Evolutionary conservation across 2,113 vertebrate genomes (phyloP), one percentile per base, ranked within the genome.

Genomic region (Perca flavescens): DNA sequence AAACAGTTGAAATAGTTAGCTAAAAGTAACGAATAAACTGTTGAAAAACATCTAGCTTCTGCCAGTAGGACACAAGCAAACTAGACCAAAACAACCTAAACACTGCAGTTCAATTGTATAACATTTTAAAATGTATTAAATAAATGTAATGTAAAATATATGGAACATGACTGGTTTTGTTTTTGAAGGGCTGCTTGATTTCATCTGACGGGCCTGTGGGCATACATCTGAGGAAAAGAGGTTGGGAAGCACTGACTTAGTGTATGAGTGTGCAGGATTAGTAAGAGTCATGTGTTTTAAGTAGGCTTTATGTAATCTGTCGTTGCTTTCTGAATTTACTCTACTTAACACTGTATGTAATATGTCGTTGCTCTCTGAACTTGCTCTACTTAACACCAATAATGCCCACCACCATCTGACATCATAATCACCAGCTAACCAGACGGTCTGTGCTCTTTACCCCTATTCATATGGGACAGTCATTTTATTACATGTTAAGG

Each of bases 391-490:
- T 62, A 54, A 36, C 74, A 50, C 13, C 36, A 61, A 68, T 54
- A 7, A 34, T 4, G 21, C 17, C 54, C 28, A 19, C n/a, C n/a
- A 17, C 15, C 11, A 66, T 6, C 54, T 81, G 81, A 80, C 79
- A 61, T 67, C 62, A 47, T 52, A 50, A 54, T 66, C 36, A 76
- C 12, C 31, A 52, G 15, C 28, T 40, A 12, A 31, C 21, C 68
- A 77, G 67, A 79, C 77, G 3, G 85, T 68, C 83, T 83, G 78
- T 84, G 70, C 86, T 40, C 40, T 67, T 21, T 43, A 77, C 43
- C 62, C 40, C 52, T 12, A 1, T 62, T 75, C 67, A 74, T 11
- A 63, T 11, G 60, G 22, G 11, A 16, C 68, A 88, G 74, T 79
- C 74, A 22, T 28, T 22, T 56, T 82, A n/a, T 43, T 17, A 80